phyloP scores from a whole-genome alignment of 2,113 vertebrate species.

The Physeter macrocephalus region DNA sequence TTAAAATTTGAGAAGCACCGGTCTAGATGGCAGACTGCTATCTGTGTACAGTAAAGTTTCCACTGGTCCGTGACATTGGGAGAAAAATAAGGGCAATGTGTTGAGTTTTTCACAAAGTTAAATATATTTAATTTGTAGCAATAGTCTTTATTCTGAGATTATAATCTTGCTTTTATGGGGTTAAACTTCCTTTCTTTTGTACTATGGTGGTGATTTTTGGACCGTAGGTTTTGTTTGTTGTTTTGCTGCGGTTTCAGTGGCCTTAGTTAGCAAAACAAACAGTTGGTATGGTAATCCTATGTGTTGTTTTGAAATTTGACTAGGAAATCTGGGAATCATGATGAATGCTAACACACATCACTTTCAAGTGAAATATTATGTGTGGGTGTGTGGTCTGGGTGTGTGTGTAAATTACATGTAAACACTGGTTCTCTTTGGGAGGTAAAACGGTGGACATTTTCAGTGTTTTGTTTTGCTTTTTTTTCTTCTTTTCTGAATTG shows the following conservation, averaged over 20 bases:
- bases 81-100: neutral
- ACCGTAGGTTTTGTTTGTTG: neutral
- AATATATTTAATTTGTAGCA: neutral
- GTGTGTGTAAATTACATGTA: neutral
- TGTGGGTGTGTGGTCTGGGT: neutral
- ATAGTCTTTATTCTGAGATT: neutral
- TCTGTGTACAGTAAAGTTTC: neutral
- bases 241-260: neutral
- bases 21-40: neutral
- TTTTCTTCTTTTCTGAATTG: neutral
- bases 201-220: neutral
- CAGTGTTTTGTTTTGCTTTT: neutral
- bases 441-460: neutral
- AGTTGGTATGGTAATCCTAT: neutral
- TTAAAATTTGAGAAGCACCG: neutral
- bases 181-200: neutral
- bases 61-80: fast-evolving
- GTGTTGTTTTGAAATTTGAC: conserved; percentile 12
- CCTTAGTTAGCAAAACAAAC: neutral
- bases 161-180: neutral
- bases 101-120: neutral
- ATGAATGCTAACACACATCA: neutral
- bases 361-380: neutral
- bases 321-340: neutral
- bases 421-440: neutral